These are phyloP conservation scores for Cataglyphis altisquamis DNA, from an alignment of 2,888 invertebrate species.

Conservation along the genomic window DNA sequence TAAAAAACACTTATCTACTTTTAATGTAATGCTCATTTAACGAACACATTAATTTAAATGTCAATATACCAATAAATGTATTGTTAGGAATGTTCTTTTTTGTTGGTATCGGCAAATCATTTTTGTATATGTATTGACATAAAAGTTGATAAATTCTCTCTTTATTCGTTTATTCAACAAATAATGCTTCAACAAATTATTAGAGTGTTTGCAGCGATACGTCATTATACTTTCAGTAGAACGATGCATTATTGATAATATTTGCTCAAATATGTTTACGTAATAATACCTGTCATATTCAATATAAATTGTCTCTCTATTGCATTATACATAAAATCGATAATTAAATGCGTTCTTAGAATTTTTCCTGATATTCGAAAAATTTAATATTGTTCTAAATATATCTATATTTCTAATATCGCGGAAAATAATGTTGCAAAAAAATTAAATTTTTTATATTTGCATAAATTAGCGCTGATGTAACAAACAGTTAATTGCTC, in stretches of 20 bases:
- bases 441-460: constrained; percentile 31
- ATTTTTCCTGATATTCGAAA: background rate
- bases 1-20: background rate
- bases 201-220: background rate
- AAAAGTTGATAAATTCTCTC: constrained; percentile 37
- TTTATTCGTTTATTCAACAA: constrained; percentile 1
- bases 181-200: background rate
- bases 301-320: constrained; percentile 6
- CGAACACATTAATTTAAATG: background rate
- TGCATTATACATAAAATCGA: background rate
- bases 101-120: background rate
- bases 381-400: background rate
- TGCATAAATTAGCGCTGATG: constrained; percentile 23
- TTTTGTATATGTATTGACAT: constrained; percentile 15
- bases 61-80: constrained; percentile 5
- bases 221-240: constrained; percentile 11
- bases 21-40: constrained; percentile 13
- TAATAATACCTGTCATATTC: constrained; percentile 23
- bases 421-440: constrained; percentile 11
- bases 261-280: background rate
- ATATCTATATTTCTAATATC: constrained; percentile 2
- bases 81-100: constrained; percentile 8
- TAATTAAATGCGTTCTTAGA: constrained; percentile 20
- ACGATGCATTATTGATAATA: constrained; percentile 16
- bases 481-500: constrained; percentile 41